phyloP scores from a whole-genome alignment of 2,113 vertebrate genomes.

The Hylia prasina region DNA sequence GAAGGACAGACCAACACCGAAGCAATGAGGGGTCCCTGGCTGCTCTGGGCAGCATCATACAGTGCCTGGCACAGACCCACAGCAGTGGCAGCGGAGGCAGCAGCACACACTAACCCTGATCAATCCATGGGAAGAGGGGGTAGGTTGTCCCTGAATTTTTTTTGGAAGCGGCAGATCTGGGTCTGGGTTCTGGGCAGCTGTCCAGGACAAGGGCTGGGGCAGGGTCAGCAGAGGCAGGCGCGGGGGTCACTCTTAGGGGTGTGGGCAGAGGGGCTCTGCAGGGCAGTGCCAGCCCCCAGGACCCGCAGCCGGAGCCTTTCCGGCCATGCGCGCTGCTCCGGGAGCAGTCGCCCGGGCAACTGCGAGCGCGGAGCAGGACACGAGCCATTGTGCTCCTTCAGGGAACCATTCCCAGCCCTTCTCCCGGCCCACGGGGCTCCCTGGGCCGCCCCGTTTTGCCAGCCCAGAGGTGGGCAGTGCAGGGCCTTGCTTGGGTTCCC shows the following conservation, averaged over 20 bases:
- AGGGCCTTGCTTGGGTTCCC: background rate
- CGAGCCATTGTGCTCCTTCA: background rate
- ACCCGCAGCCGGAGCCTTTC: background rate
- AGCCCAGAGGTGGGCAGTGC: background rate
- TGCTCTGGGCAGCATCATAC: background rate
- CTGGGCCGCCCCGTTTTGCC: background rate
- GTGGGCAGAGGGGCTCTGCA: background rate
- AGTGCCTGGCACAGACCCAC: background rate
- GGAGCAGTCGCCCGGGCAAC: slow-evolving; percentile 34
- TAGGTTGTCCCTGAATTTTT: background rate
- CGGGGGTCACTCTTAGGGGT: fast-evolving
- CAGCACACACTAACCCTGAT: background rate
- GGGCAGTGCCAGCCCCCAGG: background rate
- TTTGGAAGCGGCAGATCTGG: background rate
- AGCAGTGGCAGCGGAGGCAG: background rate
- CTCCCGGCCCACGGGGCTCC: background rate
- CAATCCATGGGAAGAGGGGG: fast-evolving
- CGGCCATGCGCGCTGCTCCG: background rate
- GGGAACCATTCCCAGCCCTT: background rate
- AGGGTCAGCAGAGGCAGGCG: fast-evolving
- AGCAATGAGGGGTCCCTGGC: background rate
- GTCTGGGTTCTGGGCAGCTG: background rate
- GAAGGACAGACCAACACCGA: background rate
- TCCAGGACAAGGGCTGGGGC: background rate
- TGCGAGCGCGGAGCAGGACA: background rate